A percentile compares a stretch with the other conserved stretches of the same genome.
These are phyloP conservation scores for Parauchenoglanis punctatus DNA, from an alignment of 2,797 vertebrate genomes.

Conservation along the genomic window DNA sequence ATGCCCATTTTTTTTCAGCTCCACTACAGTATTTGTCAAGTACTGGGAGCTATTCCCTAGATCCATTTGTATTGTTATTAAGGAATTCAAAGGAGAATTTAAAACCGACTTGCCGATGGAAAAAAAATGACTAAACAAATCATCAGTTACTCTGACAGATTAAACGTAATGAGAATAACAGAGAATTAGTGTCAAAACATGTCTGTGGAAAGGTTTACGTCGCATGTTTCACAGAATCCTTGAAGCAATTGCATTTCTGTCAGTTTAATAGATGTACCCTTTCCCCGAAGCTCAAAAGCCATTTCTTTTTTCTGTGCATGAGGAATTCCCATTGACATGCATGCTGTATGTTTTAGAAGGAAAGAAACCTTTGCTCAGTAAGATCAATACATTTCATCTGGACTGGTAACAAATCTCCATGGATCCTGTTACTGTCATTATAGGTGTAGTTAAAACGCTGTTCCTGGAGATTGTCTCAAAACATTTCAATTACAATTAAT, in stretches of 20 bases:
- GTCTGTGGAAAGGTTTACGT: neutral
- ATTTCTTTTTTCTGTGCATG: slow-evolving; percentile 10
- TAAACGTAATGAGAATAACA: neutral
- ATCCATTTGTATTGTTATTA: neutral
- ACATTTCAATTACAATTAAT: slow-evolving; percentile 23
- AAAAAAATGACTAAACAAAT: neutral
- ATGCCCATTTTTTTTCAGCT: neutral
- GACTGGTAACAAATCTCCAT: neutral
- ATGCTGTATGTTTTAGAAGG: neutral
- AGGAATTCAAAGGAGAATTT: neutral
- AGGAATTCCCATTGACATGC: neutral
- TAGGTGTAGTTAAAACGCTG: slow-evolving; percentile 4
- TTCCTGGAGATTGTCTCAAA: neutral
- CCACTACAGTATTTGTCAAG: neutral
- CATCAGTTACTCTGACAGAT: neutral
- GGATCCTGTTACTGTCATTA: neutral
- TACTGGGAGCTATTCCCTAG: neutral
- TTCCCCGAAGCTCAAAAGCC: neutral
- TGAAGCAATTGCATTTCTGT: slow-evolving; percentile 20
- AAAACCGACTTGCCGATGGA: neutral
- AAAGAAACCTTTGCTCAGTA: neutral
- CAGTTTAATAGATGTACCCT: neutral
- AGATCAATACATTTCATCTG: neutral
- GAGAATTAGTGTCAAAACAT: neutral
- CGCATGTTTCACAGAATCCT: neutral